Conservation (phyloP, 2,888 invertebrate species). For the Drepana falcataria region DNA sequence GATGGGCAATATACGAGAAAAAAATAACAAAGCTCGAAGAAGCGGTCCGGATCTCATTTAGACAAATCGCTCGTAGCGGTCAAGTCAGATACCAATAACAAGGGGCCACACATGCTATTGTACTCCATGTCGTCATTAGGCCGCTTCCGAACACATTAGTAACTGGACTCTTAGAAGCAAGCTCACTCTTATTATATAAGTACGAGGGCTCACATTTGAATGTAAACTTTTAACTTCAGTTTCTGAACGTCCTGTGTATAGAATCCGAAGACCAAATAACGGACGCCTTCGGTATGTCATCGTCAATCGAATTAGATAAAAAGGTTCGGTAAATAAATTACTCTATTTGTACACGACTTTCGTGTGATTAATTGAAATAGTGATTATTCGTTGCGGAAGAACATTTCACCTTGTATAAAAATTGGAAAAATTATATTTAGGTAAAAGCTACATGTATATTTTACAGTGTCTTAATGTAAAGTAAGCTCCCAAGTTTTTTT, state of each 20-base stretch:
- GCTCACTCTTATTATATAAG: conserved; percentile 34
- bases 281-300: conserved; percentile 49
- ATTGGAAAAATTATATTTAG: too few relatives aligned
- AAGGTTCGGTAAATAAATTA: conserved; percentile 52
- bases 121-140: conserved; percentile 72
- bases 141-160: conserved; percentile 58
- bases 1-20: conserved; percentile 25
- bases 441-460: too few relatives aligned
- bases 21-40: conserved; percentile 62
- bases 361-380: too few relatives aligned
- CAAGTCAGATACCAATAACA: conserved; percentile 77
- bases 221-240: conserved; percentile 16
- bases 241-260: conserved; percentile 30
- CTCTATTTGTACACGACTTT: conserved; percentile 24
- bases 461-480: too few relatives aligned
- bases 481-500: too few relatives aligned
- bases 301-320: conserved; percentile 53
- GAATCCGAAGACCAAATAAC: conserved; percentile 53
- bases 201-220: conserved; percentile 31
- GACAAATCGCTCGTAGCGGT: conserved; percentile 78
- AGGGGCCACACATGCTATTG: conserved; percentile 72
- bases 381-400: too few relatives aligned
- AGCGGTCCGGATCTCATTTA: conserved; percentile 76
- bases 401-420: too few relatives aligned
- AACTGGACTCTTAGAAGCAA: conserved; percentile 28